These are phyloP conservation scores for Pseudococcus jackbeardsleyi DNA, from an alignment of 2,888 invertebrate species.

Conservation along the genomic window DNA sequence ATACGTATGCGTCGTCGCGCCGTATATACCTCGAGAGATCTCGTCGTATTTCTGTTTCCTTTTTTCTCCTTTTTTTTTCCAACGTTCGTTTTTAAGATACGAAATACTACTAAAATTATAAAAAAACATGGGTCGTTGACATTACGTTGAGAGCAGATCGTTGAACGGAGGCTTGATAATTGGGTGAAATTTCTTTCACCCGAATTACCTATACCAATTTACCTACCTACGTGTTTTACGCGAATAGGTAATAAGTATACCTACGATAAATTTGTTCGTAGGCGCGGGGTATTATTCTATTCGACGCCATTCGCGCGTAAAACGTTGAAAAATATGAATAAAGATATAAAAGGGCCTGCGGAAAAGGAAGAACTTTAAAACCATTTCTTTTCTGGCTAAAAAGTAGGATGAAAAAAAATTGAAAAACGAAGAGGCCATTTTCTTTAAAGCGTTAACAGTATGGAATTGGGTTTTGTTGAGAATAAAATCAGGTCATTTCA, in stretches of 20 bases:
- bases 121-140: conserved; percentile 21
- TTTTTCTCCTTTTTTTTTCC: neutral
- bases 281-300: neutral
- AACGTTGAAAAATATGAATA: neutral
- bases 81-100: neutral
- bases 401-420: neutral
- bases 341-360: neutral
- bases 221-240: neutral
- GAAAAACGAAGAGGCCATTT: neutral
- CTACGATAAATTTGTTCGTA: neutral
- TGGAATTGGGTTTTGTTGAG: conserved; percentile 3
- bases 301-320: neutral
- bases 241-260: neutral
- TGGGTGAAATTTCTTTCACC: neutral
- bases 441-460: conserved; percentile 13
- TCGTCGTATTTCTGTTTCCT: neutral
- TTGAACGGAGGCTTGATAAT: neutral
- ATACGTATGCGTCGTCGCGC: neutral
- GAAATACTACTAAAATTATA: neutral
- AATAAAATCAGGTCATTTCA: neutral
- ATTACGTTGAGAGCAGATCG: neutral
- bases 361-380: conserved; percentile 18
- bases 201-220: neutral
- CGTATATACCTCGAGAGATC: neutral
- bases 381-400: neutral